Evolutionary conservation across 2,888 invertebrate genomes (phyloP).

Genomic region (Lycocerus yunnanus): DNA sequence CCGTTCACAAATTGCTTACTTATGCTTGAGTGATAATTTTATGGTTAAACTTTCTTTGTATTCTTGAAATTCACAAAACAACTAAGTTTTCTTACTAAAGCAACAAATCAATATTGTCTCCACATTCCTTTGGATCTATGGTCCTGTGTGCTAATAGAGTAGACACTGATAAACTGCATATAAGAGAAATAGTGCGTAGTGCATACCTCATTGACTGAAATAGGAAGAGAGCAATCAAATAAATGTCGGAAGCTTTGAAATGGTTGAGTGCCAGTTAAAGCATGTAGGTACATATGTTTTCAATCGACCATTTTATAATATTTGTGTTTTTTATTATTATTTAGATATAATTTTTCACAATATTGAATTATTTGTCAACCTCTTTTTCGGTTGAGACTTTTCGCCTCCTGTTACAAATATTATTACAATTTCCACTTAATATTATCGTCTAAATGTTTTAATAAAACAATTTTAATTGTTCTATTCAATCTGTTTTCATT

Average conservation of each 20-base stretch:
- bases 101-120: not conserved
- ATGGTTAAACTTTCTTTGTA: not conserved
- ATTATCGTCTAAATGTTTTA: not conserved
- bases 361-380: too few relatives aligned
- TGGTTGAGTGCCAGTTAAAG: not conserved
- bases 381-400: too few relatives aligned
- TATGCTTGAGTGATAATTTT: not conserved
- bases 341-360: too few relatives aligned
- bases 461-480: not conserved
- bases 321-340: too few relatives aligned
- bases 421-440: not conserved
- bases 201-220: not conserved
- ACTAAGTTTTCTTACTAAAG: not conserved
- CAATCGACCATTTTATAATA: not conserved
- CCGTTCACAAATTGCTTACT: not conserved
- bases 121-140: not conserved
- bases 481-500: not conserved
- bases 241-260: not conserved
- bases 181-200: not conserved
- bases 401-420: not conserved
- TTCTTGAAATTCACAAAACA: not conserved
- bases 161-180: not conserved
- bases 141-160: not conserved
- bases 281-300: not conserved
- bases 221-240: not conserved